A percentile compares a stretch with the other conserved stretches of the same genome.
phyloP scores from a whole-genome alignment of 2,797 vertebrate species.

The Cheirogaleus major region DNA sequence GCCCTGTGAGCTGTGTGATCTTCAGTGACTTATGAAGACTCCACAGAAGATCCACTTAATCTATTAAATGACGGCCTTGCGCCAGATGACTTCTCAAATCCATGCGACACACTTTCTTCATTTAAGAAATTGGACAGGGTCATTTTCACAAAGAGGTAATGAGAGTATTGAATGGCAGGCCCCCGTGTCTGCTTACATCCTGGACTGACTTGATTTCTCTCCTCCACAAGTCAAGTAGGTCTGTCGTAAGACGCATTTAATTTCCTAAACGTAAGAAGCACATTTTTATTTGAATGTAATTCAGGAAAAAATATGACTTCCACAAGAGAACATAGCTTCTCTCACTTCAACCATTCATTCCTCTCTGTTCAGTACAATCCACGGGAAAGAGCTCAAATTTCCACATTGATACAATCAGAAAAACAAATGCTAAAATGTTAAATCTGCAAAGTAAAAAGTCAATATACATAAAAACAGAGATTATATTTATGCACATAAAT shows the following conservation, averaged over 20 bases:
- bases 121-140: not conserved
- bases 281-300: not conserved
- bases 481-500: fast-evolving
- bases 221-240: no score
- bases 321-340: fast-evolving
- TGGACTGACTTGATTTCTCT: fast-evolving
- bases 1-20: not conserved
- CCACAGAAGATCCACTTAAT: not conserved
- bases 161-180: fast-evolving
- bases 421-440: not conserved
- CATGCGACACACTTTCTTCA: not conserved
- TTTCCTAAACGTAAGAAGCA: not conserved
- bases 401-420: no score
- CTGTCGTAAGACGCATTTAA: not conserved
- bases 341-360: no score
- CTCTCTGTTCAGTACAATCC: no score
- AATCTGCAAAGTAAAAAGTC: no score
- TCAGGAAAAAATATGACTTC: not conserved
- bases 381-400: not conserved
- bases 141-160: not conserved
- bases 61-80: not conserved
- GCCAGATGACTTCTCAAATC: not conserved
- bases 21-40: fast-evolving
- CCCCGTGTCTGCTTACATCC: fast-evolving
- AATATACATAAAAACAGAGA: not conserved